These are phyloP conservation scores for Chamaetylas fuelleborni DNA, from an alignment of 2,113 vertebrate species.

Conservation along the genomic window DNA sequence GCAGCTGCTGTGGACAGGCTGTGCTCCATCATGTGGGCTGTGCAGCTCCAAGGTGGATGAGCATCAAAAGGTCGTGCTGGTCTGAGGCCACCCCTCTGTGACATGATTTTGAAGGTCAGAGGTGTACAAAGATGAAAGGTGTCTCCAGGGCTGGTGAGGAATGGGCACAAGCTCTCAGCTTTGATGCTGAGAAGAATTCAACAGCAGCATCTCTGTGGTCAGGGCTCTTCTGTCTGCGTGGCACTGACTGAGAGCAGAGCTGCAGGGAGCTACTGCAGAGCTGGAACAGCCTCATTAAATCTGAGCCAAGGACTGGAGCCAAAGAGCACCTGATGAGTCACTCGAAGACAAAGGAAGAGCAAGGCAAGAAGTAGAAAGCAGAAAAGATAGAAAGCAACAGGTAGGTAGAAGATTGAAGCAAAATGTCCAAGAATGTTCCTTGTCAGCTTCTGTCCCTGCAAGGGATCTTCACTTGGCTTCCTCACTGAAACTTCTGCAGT, in stretches of 20 bases:
- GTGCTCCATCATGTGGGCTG: background rate
- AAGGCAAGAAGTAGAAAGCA: background rate
- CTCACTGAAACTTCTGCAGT: background rate
- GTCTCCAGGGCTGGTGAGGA: background rate
- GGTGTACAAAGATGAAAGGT: background rate
- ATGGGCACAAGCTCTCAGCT: background rate
- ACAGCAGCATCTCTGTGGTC: background rate
- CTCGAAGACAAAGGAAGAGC: background rate
- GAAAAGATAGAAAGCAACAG: background rate
- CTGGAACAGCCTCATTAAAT: background rate
- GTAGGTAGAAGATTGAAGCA: background rate
- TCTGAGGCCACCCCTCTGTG: background rate
- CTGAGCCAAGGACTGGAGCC: background rate
- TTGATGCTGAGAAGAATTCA: background rate
- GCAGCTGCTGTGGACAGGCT: background rate
- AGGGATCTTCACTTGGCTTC: background rate
- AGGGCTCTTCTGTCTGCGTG: background rate
- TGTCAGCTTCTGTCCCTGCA: background rate
- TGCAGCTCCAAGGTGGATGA: background rate
- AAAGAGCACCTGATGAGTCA: background rate
- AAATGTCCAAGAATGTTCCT: background rate
- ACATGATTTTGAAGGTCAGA: background rate
- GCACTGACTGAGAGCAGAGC: background rate
- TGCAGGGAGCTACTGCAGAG: background rate
- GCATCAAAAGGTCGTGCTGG: fast-evolving